phyloP scores from a whole-genome alignment of 2,888 invertebrate genomes.

The Ophion slaviceki region DNA sequence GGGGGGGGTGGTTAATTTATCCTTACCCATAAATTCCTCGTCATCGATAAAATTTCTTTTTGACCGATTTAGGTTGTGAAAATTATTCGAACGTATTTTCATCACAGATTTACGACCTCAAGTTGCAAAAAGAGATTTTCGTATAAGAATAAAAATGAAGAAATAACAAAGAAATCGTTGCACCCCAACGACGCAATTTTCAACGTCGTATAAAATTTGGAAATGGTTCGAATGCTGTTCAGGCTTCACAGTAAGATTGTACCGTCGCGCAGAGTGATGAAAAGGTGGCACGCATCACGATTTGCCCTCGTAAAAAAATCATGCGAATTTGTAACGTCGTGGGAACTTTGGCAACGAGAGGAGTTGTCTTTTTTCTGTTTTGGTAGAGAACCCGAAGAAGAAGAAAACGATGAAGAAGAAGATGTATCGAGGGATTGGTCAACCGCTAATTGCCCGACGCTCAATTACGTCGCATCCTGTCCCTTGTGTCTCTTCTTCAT shows the following conservation, averaged over 20 bases:
- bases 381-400: constrained; percentile 43
- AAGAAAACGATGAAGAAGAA: constrained; percentile 42
- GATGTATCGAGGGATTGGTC: constrained; percentile 53
- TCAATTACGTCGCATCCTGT: constrained; percentile 67
- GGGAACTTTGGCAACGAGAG: constrained; percentile 35
- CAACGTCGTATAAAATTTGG: too few species aligned
- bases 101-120: too few species aligned
- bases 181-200: too few species aligned
- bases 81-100: too few species aligned
- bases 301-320: background rate
- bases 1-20: too few species aligned
- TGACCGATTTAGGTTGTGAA: too few species aligned
- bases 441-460: constrained; percentile 62
- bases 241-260: background rate
- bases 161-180: too few species aligned
- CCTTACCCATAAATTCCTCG: too few species aligned
- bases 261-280: background rate
- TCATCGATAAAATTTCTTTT: too few species aligned
- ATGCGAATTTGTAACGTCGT: constrained; percentile 46
- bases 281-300: background rate
- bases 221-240: too few species aligned
- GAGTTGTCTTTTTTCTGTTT: constrained; percentile 25
- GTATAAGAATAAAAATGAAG: too few species aligned
- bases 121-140: too few species aligned
- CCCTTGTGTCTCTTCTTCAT: constrained; percentile 59